These are phyloP conservation scores for Romanogobio albipinnatus DNA, from an alignment of 2,113 vertebrate genomes.

Conservation along the genomic window DNA sequence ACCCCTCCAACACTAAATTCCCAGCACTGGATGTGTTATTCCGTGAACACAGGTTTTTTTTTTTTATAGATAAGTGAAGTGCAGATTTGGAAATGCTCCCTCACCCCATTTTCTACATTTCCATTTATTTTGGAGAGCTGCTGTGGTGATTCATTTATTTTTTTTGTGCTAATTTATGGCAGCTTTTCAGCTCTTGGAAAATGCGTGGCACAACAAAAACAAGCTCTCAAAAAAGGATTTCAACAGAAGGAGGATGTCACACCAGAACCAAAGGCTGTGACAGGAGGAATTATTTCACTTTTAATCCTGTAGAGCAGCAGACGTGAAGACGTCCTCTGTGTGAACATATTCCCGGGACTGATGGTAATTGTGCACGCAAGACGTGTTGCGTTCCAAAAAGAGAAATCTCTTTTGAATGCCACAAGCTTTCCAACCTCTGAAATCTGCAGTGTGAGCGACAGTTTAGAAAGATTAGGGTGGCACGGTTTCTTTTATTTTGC, in stretches of 20 bases:
- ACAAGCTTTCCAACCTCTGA: neutral
- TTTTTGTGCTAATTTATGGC: slow-evolving; percentile 46
- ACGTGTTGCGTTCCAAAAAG: neutral
- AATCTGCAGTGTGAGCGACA: neutral
- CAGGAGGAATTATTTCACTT: slow-evolving; percentile 21
- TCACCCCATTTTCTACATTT: slow-evolving; percentile 18
- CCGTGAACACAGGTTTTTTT: neutral
- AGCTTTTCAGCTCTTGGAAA: slow-evolving; percentile 15
- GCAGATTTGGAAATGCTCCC: slow-evolving; percentile 30
- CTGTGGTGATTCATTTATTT: slow-evolving; percentile 37
- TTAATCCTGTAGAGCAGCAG: slow-evolving; percentile 17
- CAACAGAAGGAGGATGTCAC: neutral
- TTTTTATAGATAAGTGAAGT: slow-evolving; percentile 19
- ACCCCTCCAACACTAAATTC: neutral
- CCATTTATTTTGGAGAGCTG: slow-evolving; percentile 31
- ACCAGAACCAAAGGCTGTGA: slow-evolving; percentile 6
- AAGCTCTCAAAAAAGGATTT: neutral
- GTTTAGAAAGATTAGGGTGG: slow-evolving; percentile 8
- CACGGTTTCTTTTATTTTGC: neutral
- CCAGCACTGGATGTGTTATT: slow-evolving; percentile 12
- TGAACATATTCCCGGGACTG: neutral
- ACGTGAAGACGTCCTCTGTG: slow-evolving; percentile 28
- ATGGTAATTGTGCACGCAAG: neutral
- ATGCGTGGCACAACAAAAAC: neutral
- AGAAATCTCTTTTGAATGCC: neutral